Percentiles rank a stretch among this genome's conserved stretches.
phyloP scores from a whole-genome alignment of 2,797 vertebrate species.

The Ibycter americanus region DNA sequence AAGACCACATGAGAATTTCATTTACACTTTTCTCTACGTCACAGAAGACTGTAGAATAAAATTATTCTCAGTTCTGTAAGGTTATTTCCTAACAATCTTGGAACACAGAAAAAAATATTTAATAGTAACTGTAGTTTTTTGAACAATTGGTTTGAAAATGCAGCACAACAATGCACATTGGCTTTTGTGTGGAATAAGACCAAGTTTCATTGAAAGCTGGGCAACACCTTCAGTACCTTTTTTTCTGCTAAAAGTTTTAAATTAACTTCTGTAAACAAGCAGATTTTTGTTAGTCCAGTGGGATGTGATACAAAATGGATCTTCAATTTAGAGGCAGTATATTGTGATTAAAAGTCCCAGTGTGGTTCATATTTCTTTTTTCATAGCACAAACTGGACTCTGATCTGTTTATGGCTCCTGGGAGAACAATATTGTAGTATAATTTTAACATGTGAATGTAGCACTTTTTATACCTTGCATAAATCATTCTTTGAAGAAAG shows the following conservation, averaged over 20 bases:
- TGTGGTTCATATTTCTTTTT: conserved; percentile 71
- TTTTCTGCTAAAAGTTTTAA: conserved; percentile 56
- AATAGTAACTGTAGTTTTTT: neutral
- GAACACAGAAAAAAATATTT: neutral
- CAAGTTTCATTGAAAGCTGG: conserved; percentile 38
- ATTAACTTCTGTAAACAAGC: conserved; percentile 65
- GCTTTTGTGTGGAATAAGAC: neutral
- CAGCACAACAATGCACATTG: neutral
- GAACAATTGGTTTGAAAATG: neutral
- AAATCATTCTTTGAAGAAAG: conserved; percentile 61
- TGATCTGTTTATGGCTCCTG: conserved; percentile 69
- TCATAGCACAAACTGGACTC: conserved; percentile 60
- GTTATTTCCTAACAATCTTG: neutral
- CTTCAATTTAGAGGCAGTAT: conserved; percentile 66
- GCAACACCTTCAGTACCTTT: conserved; percentile 28
- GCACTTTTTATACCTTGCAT: conserved; percentile 56
- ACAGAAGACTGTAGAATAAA: neutral
- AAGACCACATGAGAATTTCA: neutral
- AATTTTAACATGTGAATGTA: conserved; percentile 64
- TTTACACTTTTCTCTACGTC: neutral
- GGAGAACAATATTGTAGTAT: conserved; percentile 56
- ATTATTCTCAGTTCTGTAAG: neutral
- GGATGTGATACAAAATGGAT: conserved; percentile 64
- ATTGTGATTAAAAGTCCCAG: conserved; percentile 71
- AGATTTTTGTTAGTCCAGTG: conserved; percentile 51